A percentile compares a stretch with the other conserved stretches of the same genome.
Conservation (phyloP, 2,888 invertebrate species). For the Phaedon cochleariae region DNA sequence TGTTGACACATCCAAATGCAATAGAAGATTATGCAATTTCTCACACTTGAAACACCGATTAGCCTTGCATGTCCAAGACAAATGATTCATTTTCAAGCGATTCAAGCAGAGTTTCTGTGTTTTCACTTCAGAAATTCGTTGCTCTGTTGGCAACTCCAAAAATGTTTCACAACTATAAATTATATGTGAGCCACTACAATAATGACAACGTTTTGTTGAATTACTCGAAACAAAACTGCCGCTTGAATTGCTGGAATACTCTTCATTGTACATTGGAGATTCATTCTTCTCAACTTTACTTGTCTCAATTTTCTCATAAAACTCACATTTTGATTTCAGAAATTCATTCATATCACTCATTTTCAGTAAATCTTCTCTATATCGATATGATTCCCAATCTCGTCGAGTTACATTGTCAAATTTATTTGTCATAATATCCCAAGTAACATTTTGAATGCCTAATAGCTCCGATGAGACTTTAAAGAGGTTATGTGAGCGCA, state of each 20-base stretch:
- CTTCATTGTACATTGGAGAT: not conserved
- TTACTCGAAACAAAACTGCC: too few relatives aligned
- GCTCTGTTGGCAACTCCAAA: not conserved
- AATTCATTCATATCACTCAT: conserved; percentile 13
- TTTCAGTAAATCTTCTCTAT: conserved; percentile 12
- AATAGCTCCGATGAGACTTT: too few relatives aligned
- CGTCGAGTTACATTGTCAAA: conserved; percentile 20
- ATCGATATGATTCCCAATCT: conserved; percentile 20
- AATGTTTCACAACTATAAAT: conserved; percentile 10
- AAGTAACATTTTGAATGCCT: too few relatives aligned
- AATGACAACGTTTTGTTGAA: conserved; percentile 2
- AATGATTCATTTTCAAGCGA: not conserved
- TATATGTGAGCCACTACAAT: not conserved
- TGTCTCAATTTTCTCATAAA: too few relatives aligned
- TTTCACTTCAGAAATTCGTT: not conserved
- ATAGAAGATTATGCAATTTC: not conserved
- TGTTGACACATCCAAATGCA: conserved; percentile 6
- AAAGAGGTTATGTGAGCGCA: too few relatives aligned
- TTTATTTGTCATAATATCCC: conserved; percentile 19
- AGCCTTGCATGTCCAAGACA: not conserved
- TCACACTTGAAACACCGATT: conserved; percentile 4
- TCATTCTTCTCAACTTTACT: not conserved
- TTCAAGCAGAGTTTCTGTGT: conserved; percentile 6
- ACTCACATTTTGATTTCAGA: too few relatives aligned
- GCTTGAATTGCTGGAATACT: not conserved